These are phyloP conservation scores for Epicampocera succincta DNA, from an alignment of 2,888 invertebrate genomes.

Conservation along the genomic window DNA sequence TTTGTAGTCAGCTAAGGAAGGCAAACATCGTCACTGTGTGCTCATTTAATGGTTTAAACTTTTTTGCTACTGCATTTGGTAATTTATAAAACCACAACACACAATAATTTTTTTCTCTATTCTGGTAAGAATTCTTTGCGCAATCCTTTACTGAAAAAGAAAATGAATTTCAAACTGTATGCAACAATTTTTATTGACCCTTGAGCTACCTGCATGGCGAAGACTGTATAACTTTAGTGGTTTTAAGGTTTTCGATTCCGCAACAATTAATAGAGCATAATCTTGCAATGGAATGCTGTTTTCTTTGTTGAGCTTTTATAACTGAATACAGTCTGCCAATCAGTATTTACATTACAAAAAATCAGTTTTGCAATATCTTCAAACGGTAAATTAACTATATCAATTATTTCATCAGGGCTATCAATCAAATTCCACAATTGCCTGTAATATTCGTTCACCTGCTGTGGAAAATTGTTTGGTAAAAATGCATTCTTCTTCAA, in stretches of 20 bases:
- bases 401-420: constrained; percentile 56
- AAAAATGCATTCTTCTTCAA: constrained; percentile 24
- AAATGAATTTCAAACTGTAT: constrained; percentile 54
- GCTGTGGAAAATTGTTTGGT: constrained; percentile 39
- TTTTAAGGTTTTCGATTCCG: constrained; percentile 61
- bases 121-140: constrained; percentile 20
- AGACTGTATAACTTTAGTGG: constrained; percentile 52
- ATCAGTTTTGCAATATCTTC: constrained; percentile 56
- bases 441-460: background rate
- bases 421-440: constrained; percentile 36
- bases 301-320: constrained; percentile 35
- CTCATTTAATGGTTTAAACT: constrained; percentile 29
- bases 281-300: constrained; percentile 56
- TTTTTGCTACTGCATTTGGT: constrained; percentile 29
- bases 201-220: constrained; percentile 35
- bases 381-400: constrained; percentile 57
- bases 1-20: constrained; percentile 85
- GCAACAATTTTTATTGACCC: constrained; percentile 66
- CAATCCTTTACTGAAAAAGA: constrained; percentile 44
- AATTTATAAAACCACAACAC: background rate
- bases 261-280: constrained; percentile 58
- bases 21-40: constrained; percentile 8
- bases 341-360: constrained; percentile 48
- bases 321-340: constrained; percentile 53
- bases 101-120: background rate